phyloP scores from a whole-genome alignment of 2,888 invertebrate genomes.

The Stenodera caucasica region DNA sequence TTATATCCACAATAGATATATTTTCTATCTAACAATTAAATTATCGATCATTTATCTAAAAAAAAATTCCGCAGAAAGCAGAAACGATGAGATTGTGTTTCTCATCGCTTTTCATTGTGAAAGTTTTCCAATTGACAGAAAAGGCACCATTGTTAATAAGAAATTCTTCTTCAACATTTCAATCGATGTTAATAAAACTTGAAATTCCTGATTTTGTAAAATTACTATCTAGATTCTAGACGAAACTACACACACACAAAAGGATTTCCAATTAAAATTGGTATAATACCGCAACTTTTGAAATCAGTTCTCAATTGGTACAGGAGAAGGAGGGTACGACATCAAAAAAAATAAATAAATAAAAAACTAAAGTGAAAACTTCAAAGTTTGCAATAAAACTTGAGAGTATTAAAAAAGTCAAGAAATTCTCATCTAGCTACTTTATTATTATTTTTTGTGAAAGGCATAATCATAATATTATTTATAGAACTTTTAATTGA shows the following conservation, averaged over 20 bases:
- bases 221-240: background rate
- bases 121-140: slow-evolving; percentile 1
- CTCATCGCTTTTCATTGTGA: background rate
- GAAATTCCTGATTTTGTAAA: background rate
- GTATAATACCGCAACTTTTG: background rate
- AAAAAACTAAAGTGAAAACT: background rate
- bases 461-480: no score
- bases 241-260: background rate
- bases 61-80: no score
- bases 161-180: background rate
- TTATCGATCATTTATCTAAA: no score
- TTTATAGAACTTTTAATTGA: background rate
- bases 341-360: no score
- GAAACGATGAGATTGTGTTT: background rate
- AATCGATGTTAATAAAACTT: background rate
- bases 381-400: background rate
- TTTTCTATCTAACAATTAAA: no score
- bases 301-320: no score
- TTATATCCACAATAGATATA: background rate
- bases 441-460: no score
- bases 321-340: no score
- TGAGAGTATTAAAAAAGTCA: background rate
- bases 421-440: no score
- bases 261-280: background rate
- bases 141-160: background rate